A percentile compares a stretch with the other conserved stretches of the same genome.
Evolutionary conservation across 2,888 invertebrate species (phyloP).

Genomic region (Agrotis ipsilon): DNA sequence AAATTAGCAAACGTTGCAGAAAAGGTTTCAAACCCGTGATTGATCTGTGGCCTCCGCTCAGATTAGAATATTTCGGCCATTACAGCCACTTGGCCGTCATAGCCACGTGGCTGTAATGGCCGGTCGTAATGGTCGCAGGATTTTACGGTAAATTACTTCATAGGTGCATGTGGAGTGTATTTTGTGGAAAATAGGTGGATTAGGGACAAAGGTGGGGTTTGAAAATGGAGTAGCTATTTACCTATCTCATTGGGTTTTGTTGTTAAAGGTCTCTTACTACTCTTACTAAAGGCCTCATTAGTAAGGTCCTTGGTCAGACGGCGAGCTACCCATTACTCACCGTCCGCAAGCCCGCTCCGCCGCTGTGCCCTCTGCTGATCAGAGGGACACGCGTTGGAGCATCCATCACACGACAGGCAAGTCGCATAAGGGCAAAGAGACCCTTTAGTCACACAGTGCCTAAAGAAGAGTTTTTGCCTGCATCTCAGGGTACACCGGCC

Average conservation of each 20-base stretch:
- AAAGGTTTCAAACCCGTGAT: conserved; percentile 36
- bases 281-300: no score
- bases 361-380: no score
- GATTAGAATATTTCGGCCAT: conserved; percentile 61
- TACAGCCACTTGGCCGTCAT: conserved; percentile 37
- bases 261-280: no score
- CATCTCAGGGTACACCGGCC: no score
- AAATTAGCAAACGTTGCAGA: conserved; percentile 49
- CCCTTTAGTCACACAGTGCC: no score
- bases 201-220: background rate
- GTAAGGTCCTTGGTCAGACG: no score
- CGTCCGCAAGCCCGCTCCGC: no score
- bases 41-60: conserved; percentile 39
- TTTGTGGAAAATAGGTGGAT: background rate
- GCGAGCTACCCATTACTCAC: no score
- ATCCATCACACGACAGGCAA: no score
- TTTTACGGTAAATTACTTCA: conserved; percentile 40
- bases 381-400: no score
- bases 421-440: no score
- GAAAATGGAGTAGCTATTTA: background rate
- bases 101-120: conserved; percentile 34
- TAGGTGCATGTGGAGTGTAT: background rate
- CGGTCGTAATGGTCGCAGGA: conserved; percentile 20
- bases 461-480: no score
- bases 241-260: background rate